Evolutionary conservation across 1,140 invertebrate species (phyloP), one percentile per base, ranked within the genome.

Genomic region (Orius insidiosus): DNA sequence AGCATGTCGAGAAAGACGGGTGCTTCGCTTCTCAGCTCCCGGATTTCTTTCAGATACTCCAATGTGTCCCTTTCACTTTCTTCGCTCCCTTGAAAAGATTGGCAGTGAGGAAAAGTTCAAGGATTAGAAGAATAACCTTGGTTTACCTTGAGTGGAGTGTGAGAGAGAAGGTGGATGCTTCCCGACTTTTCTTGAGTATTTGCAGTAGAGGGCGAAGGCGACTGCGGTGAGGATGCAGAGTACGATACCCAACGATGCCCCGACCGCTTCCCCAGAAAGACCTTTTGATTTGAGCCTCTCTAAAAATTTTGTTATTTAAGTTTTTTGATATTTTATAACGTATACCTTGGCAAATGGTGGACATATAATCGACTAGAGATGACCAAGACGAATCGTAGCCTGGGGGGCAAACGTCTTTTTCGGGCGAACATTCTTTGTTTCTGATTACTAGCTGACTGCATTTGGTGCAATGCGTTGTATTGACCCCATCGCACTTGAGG

Each of bases 1-100:
- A 83, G 62, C 70, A 82, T 82, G 37, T 77, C 73, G 49, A 83
- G 67, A 57, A 80, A 74, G 45, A 74, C 74, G 54, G 74, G 71
- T 7, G 75, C 77, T 54, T 82, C 77, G 14, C 75, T 74, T 15
- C 74, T 63, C 49, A 80, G 66, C 5, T 68, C 70, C 44, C 74
- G 68, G 30, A 80, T 58, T 51, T 78, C 71, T 54, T 75, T 72
- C 42, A 79, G 56, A 55, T 79, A 80, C 57, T 80, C 76, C 44
- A 68, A 61, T 45, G 72, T 63, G 56, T 79, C 76, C 45, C 73
- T 62, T 56, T 79, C 76, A 53, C 72, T 60, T 41, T 55, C 55
- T 24, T 58, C 55, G 35, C 52, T 52, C 43, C 53, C 65, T 67
- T 52, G 42, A 50, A 52, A 41, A 24, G 24, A 24, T 24, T 24